Evolutionary conservation across 92 coral and sea anemone genomes (phyloP).

Genomic region (Umimayanthus chanpuru): DNA sequence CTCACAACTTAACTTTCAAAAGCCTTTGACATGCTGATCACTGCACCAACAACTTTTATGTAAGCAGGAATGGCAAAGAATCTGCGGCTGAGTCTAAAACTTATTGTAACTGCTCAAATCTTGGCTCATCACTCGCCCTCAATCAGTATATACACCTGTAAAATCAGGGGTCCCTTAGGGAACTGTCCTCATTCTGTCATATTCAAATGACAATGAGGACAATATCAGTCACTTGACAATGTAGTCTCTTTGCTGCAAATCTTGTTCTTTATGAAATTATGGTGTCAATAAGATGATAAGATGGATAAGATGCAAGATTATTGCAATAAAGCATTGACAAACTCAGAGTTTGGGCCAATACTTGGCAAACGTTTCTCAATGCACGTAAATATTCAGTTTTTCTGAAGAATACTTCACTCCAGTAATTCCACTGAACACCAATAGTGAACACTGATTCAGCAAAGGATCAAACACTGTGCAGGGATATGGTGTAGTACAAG

Average conservation of each 20-base stretch:
- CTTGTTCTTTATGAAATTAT: not conserved
- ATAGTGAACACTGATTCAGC: no score
- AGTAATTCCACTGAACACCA: no score
- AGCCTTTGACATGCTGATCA: not conserved
- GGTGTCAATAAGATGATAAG: not conserved
- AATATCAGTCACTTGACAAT: not conserved
- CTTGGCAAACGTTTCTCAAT: constrained; percentile 8
- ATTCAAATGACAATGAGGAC: constrained; percentile 4
- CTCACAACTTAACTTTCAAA: not conserved
- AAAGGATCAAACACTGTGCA: no score
- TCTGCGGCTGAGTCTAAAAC: not conserved
- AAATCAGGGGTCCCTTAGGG: constrained; percentile 2
- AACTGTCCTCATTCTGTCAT: not conserved
- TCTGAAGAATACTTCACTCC: no score
- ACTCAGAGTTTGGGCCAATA: constrained; percentile 12
- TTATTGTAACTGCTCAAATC: not conserved
- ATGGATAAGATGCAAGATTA: not conserved
- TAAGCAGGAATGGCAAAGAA: not conserved
- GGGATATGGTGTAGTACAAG: no score
- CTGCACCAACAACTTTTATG: not conserved
- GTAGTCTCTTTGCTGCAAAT: constrained; percentile 7
- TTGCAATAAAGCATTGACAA: constrained; percentile 14
- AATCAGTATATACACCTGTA: not conserved
- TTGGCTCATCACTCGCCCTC: not conserved
- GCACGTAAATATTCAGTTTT: not conserved